These are phyloP conservation scores for Drosophila simulans DNA, from an alignment of 1,140 invertebrate genomes.

Conservation along the genomic window DNA sequence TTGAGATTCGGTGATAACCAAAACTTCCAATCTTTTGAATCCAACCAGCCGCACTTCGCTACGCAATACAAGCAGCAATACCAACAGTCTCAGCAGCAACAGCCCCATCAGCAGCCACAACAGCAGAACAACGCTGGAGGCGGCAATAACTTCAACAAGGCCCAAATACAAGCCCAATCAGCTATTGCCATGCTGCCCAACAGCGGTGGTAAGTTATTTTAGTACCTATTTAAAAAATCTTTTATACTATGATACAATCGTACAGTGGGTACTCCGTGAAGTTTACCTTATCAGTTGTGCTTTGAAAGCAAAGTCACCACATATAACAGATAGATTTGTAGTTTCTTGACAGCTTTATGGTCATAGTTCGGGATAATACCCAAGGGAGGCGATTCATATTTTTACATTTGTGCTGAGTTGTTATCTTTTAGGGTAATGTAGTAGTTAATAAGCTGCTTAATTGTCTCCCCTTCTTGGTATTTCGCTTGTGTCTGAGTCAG, in stretches of 20 bases:
- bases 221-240: not conserved
- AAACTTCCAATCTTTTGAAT: conserved; percentile 47
- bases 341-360: no score
- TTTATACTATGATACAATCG: not conserved
- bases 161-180: conserved; percentile 31
- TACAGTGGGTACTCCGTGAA: no score
- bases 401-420: no score
- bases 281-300: not conserved
- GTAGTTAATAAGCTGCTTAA: not conserved
- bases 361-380: no score
- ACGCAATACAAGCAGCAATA: conserved; percentile 38
- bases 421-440: not conserved
- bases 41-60: conserved; percentile 33
- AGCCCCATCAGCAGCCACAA: conserved; percentile 11
- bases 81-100: conserved; percentile 27
- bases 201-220: conserved; percentile 57
- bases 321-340: no score
- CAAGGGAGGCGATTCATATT: no score
- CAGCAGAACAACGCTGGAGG: conserved; percentile 22
- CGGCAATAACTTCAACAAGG: conserved; percentile 28
- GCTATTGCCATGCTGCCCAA: conserved; percentile 58
- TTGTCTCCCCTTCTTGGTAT: not conserved
- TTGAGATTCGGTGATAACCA: conserved; percentile 42
- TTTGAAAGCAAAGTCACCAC: not conserved
- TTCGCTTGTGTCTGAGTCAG: conserved; percentile 23